Percentiles rank a stretch among this genome's conserved stretches.
phyloP scores from a whole-genome alignment of 1,140 invertebrate species.

The Carposina sasakii region DNA sequence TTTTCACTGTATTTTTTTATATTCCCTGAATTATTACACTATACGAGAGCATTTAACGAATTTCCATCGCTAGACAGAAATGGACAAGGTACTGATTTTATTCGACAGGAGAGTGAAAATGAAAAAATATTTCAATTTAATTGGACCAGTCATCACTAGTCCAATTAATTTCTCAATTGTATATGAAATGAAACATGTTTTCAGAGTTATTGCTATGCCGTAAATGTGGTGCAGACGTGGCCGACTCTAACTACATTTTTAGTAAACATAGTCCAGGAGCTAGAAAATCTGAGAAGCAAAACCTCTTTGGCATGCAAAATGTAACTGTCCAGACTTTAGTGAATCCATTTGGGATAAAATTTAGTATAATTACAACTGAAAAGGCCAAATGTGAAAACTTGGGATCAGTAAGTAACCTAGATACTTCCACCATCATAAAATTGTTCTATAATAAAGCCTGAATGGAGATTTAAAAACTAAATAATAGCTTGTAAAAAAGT shows the following conservation, averaged over 20 bases:
- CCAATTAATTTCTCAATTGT: too few relatives aligned
- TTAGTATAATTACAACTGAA: constrained; percentile 64
- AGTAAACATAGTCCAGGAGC: constrained; percentile 66
- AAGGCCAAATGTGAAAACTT: constrained; percentile 67
- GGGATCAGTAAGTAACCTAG: constrained; percentile 52
- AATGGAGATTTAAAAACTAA: too few relatives aligned
- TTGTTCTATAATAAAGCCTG: too few relatives aligned
- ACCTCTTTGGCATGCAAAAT: constrained; percentile 66
- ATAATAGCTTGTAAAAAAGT: too few relatives aligned
- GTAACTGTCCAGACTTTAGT: constrained; percentile 67
- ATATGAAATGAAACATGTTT: constrained; percentile 12
- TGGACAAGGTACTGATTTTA: constrained; percentile 61
- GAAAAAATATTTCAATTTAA: too few relatives aligned
- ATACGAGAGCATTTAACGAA: too few relatives aligned
- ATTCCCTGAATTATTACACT: constrained; percentile 19
- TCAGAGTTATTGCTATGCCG: constrained; percentile 70
- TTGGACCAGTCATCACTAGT: too few relatives aligned
- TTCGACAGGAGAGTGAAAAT: too few relatives aligned
- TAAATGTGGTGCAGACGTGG: constrained; percentile 70
- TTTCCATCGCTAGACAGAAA: too few relatives aligned
- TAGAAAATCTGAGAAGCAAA: constrained; percentile 55
- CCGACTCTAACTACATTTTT: constrained; percentile 65
- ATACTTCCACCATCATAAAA: too few relatives aligned
- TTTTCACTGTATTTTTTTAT: constrained; percentile 33
- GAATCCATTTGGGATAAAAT: constrained; percentile 69